These are phyloP conservation scores for Thera obeliscata DNA, from an alignment of 2,888 invertebrate species.

Conservation along the genomic window DNA sequence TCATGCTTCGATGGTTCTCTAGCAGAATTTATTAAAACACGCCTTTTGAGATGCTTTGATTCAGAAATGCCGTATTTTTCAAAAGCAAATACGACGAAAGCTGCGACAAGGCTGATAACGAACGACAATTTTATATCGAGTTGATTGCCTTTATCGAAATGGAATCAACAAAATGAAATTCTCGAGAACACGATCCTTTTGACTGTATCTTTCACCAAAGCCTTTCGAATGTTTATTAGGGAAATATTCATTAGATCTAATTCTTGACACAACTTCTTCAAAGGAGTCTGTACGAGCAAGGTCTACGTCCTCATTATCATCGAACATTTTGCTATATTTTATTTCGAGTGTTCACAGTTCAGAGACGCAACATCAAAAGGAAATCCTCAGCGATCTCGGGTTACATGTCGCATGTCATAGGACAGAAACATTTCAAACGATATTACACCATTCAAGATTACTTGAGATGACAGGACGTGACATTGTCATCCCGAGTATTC, in stretches of 20 bases:
- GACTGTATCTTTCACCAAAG: neutral
- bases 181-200: neutral
- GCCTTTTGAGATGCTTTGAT: neutral
- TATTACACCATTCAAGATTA: slow-evolving; percentile 1
- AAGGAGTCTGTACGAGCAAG: neutral
- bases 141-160: neutral
- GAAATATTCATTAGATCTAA: neutral
- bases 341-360: slow-evolving; percentile 6
- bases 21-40: neutral
- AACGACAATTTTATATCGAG: neutral
- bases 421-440: slow-evolving; percentile 7
- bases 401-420: slow-evolving; percentile 15
- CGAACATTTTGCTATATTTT: slow-evolving; percentile 5
- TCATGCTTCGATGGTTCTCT: too few species aligned
- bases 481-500: too few species aligned
- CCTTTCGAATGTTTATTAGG: neutral
- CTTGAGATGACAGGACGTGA: neutral
- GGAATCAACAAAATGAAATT: neutral
- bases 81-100: neutral
- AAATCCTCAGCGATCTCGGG: slow-evolving; percentile 16
- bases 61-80: neutral
- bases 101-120: too few species aligned
- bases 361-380: slow-evolving; percentile 29
- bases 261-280: neutral
- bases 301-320: slow-evolving; percentile 3